A percentile compares a stretch with the other conserved stretches of the same genome.
phyloP scores from a whole-genome alignment of 2,888 invertebrate species.

The Acleris emargana region DNA sequence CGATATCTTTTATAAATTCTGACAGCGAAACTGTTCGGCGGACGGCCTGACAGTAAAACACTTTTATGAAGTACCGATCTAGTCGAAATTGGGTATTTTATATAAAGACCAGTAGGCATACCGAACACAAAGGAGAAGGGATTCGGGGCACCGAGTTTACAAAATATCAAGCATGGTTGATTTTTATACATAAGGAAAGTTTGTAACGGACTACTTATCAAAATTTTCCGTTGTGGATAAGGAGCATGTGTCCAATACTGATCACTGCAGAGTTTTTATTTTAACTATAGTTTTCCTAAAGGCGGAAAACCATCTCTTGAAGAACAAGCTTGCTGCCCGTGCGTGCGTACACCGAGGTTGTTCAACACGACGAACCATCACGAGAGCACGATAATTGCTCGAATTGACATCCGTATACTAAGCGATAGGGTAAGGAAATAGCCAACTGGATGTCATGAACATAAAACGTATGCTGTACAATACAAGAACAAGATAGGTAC shows the following conservation, averaged over 20 bases:
- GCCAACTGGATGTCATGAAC: slow-evolving; percentile 2
- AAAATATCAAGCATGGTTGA: neutral
- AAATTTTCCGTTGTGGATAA: neutral
- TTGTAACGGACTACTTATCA: neutral
- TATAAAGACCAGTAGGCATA: neutral
- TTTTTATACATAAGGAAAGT: neutral
- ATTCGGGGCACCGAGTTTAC: neutral
- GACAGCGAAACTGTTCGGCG: too few relatives aligned
- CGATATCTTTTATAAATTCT: too few relatives aligned
- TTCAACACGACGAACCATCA: slow-evolving; percentile 32
- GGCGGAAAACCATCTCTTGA: neutral
- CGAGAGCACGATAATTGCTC: slow-evolving; percentile 32
- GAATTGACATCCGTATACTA: slow-evolving; percentile 31
- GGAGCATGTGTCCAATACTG: neutral
- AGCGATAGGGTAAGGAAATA: slow-evolving; percentile 27
- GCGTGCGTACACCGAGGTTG: slow-evolving; percentile 14
- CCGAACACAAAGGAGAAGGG: neutral
- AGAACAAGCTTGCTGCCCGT: slow-evolving; percentile 10
- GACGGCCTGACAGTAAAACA: neutral
- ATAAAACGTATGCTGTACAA: neutral
- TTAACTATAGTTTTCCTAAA: too few relatives aligned
- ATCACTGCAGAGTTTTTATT: too few relatives aligned
- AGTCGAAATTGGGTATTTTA: neutral
- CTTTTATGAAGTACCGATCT: neutral
- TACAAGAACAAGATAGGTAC: too few relatives aligned